phyloP scores from a whole-genome alignment of 2,113 vertebrate species.

The Anhinga anhinga region DNA sequence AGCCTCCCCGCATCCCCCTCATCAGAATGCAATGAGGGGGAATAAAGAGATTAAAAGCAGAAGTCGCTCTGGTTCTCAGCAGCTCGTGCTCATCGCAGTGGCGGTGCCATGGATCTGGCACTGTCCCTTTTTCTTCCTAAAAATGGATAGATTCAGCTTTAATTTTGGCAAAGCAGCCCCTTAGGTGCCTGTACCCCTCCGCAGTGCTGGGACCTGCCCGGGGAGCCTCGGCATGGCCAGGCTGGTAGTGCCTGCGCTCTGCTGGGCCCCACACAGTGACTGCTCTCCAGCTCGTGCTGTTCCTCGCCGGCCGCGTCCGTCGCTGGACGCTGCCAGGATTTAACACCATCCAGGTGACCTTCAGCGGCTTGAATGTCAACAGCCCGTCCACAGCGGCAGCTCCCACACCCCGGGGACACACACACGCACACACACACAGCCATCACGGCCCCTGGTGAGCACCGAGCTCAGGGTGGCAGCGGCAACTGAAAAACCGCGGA shows the following conservation, averaged over 20 bases:
- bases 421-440: fast-evolving
- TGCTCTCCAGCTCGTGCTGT: not conserved
- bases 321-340: not conserved
- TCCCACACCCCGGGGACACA: not conserved
- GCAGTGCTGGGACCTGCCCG: not conserved
- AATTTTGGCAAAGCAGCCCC: not conserved
- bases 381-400: fast-evolving
- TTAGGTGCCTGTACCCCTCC: not conserved
- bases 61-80: not conserved
- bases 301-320: fast-evolving
- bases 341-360: not conserved
- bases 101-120: fast-evolving
- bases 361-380: not conserved
- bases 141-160: not conserved
- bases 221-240: not conserved
- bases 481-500: not conserved
- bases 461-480: not conserved
- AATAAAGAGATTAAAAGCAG: not conserved
- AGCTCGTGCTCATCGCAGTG: fast-evolving
- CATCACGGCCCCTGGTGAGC: fast-evolving
- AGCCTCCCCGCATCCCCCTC: not conserved
- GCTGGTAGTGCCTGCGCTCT: not conserved
- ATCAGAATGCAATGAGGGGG: not conserved
- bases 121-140: not conserved
- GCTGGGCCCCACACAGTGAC: not conserved